Base-by-base conservation (phyloP, 2,113 vertebrate species). In the Oryctolagus cuniculus region DNA sequence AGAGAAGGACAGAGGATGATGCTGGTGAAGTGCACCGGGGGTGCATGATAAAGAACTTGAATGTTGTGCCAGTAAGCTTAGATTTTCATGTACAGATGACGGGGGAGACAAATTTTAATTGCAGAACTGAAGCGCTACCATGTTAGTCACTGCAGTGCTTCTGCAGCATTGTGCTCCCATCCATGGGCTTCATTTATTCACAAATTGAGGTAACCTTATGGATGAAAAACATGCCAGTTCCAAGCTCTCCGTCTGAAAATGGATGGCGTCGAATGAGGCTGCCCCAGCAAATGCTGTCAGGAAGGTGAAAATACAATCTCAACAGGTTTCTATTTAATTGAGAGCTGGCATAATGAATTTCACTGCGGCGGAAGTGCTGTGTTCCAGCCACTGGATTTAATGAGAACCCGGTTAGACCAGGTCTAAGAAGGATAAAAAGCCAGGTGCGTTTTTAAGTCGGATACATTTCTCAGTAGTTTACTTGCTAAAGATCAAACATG, bases 251-350 rank as follows among this genome's bases (percentile, higher is more conserved):
- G 38, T 82, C 49, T 92, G n/a, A 77, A 91, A 93, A 86, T 80
- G 61, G 80, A 83, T 89, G 36, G 61, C 27, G 34, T 92, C 84
- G 49, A 87, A 61, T 72, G 34, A 87, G 44, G 16, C 21, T 73
- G 70, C 44, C 67, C 78, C 97, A 96, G 69, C 94, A 77, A 89
- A 90, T 79, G 95, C 90, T 88, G 49, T 94, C 89, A 89, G 75
- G 92, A 98, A 96, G 85, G 89, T 86, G 92, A 97, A 97, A 94
- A 95, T 95, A 79, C 70, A 96, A 89, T 97, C 95, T 89, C 97
- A 92, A 97, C 95, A 90, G 94, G 94, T 49, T 82, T 93, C 86
- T 73, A 74, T 96, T 67, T 80, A 97, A 97, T 94, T 93, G 96
- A 97, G 95, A 69, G 80, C 38, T 87, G 94, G 49, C 64, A 63